phyloP scores from a whole-genome alignment of 2,797 vertebrate species.

The Dendrocincla fuliginosa region DNA sequence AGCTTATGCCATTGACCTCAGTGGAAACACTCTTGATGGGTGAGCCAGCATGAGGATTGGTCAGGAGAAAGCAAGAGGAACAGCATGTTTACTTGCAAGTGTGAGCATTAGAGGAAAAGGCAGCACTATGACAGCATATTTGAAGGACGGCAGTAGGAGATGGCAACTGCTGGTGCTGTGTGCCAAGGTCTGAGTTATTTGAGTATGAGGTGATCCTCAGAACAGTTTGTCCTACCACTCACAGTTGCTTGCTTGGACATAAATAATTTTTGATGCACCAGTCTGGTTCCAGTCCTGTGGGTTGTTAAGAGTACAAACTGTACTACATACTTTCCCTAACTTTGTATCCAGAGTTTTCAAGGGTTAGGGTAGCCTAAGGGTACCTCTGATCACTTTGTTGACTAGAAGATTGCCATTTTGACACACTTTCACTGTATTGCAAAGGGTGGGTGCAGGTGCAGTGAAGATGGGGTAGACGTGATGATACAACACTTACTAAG shows the following conservation, averaged over 20 bases:
- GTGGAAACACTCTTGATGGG: background rate
- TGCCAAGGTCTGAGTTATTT: background rate
- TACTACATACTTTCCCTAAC: background rate
- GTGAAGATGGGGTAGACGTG: background rate
- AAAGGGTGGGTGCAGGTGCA: background rate
- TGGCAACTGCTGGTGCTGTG: background rate
- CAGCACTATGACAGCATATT: background rate
- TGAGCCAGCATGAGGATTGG: background rate
- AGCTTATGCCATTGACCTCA: background rate
- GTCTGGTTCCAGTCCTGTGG: background rate
- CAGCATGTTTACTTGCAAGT: background rate
- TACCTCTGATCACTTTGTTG: background rate
- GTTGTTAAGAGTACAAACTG: background rate
- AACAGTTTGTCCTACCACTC: background rate
- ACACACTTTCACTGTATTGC: background rate
- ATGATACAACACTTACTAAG: rapidly evolving
- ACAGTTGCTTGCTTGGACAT: background rate
- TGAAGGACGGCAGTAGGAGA: background rate
- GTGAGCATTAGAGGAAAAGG: background rate
- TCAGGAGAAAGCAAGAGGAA: background rate
- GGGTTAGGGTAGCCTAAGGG: background rate
- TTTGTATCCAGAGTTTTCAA: background rate
- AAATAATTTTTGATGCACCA: background rate
- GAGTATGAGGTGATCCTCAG: background rate
- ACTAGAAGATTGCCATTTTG: background rate